Conservation (phyloP, 2,797 vertebrate genomes). For the Gymnoscopelus braueri region DNA sequence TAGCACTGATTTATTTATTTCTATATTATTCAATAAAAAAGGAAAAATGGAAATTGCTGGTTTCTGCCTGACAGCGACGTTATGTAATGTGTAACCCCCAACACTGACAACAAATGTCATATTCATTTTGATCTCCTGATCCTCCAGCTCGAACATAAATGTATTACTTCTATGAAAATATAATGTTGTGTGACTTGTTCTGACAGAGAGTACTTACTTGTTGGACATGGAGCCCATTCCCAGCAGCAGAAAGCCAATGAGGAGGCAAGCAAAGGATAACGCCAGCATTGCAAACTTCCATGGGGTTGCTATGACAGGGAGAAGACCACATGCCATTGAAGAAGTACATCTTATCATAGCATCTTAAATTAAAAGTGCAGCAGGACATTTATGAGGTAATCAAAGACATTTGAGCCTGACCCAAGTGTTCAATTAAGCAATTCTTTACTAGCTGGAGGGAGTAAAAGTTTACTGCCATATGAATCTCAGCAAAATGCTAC, state of each 20-base stretch:
- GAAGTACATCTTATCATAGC: background rate
- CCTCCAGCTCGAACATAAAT: too few species aligned
- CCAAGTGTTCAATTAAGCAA: conserved; percentile 18
- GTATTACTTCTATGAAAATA: too few species aligned
- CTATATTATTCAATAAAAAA: too few species aligned
- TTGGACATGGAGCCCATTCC: conserved; percentile 80
- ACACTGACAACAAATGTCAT: too few species aligned
- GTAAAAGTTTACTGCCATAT: conserved; percentile 20
- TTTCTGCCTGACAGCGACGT: too few species aligned
- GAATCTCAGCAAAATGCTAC: conserved; percentile 7
- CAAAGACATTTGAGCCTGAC: conserved; percentile 23
- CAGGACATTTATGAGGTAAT: conserved; percentile 3
- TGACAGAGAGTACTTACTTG: conserved; percentile 73
- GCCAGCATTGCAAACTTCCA: conserved; percentile 89
- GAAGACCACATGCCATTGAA: conserved; percentile 1
- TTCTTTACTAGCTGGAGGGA: conserved; percentile 4
- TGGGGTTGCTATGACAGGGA: conserved; percentile 74
- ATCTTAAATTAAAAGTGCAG: background rate
- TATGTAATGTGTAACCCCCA: too few species aligned
- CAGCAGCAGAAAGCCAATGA: conserved; percentile 86
- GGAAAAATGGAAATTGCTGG: too few species aligned
- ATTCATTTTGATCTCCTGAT: too few species aligned
- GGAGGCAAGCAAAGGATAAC: conserved; percentile 77
- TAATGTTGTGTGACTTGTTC: too few species aligned
- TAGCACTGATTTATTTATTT: too few species aligned